A percentile compares a stretch with the other conserved stretches of the same genome.
These are phyloP conservation scores for Lampris megalopsis DNA, from an alignment of 2,113 vertebrate species.

Conservation along the genomic window DNA sequence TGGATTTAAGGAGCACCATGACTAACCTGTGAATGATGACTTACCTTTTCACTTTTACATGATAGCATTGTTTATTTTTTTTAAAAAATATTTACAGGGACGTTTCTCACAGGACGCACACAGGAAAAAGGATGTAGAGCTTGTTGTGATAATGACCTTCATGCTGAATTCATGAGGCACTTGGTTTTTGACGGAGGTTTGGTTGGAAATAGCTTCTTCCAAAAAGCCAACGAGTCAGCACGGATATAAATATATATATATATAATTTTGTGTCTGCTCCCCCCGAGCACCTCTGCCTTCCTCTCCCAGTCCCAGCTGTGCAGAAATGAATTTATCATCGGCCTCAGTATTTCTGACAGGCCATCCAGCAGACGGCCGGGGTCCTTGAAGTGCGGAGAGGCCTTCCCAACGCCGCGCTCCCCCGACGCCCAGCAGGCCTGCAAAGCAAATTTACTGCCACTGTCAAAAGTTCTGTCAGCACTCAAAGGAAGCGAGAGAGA, in stretches of 20 bases:
- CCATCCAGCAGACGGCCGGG: slow-evolving; percentile 72
- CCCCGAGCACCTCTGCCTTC: slow-evolving; percentile 42
- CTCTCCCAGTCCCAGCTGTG: slow-evolving; percentile 65
- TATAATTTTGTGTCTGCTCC: slow-evolving; percentile 28
- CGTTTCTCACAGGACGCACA: too few relatives aligned
- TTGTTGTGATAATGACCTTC: neutral
- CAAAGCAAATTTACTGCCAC: slow-evolving; percentile 74
- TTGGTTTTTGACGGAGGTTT: slow-evolving; percentile 23
- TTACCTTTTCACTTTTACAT: too few relatives aligned
- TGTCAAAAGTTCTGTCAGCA: slow-evolving; percentile 75
- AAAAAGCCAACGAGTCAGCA: slow-evolving; percentile 25
- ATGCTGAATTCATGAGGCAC: neutral
- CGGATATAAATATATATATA: slow-evolving; percentile 41
- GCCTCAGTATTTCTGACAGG: slow-evolving; percentile 76
- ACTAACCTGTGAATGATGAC: too few relatives aligned
- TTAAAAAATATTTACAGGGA: too few relatives aligned
- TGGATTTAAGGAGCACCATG: too few relatives aligned
- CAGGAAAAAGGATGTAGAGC: too few relatives aligned
- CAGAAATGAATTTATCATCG: slow-evolving; percentile 76
- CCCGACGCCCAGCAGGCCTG: slow-evolving; percentile 66
- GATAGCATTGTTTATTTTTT: too few relatives aligned
- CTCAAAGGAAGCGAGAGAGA: slow-evolving; percentile 63
- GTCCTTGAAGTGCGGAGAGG: slow-evolving; percentile 76
- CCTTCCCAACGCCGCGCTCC: slow-evolving; percentile 68
- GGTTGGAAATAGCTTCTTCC: slow-evolving; percentile 43